phyloP scores from a whole-genome alignment of 1,140 invertebrate genomes.

The Drosophila paulistorum region DNA sequence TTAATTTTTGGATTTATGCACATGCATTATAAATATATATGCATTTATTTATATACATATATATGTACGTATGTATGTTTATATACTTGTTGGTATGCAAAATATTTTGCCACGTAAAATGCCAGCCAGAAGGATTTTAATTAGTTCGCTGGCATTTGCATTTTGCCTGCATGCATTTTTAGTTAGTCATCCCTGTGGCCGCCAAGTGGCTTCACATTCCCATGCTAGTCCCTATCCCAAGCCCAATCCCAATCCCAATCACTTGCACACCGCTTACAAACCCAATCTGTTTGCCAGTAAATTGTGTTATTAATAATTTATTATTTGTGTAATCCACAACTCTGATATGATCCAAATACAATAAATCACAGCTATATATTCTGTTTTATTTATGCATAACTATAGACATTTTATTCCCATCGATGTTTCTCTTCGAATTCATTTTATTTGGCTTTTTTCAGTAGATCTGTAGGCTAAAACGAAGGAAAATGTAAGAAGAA shows the following conservation, averaged over 20 bases:
- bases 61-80: background rate
- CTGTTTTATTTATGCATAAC: background rate
- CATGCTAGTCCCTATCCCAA: too few relatives aligned
- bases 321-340: conserved; percentile 13
- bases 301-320: conserved; percentile 55
- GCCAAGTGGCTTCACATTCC: background rate
- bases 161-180: conserved; percentile 28
- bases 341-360: conserved; percentile 2
- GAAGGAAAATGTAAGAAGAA: too few relatives aligned
- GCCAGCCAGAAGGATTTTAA: conserved; percentile 48
- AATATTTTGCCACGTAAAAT: conserved; percentile 31
- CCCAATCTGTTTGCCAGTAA: conserved; percentile 18
- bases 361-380: conserved; percentile 17
- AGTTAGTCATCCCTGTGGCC: conserved; percentile 6
- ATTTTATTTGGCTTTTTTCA: too few relatives aligned
- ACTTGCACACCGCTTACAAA: background rate
- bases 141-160: conserved; percentile 63
- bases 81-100: background rate
- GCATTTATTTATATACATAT: background rate
- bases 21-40: conserved; percentile 64
- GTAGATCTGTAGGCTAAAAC: too few relatives aligned
- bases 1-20: conserved; percentile 69
- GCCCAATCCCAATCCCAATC: background rate
- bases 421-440: too few relatives aligned
- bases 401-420: too few relatives aligned